Percentiles rank a stretch among this genome's conserved stretches.
These are phyloP conservation scores for Trichopria drosophilae DNA, from an alignment of 2,888 invertebrate genomes.

Conservation along the genomic window DNA sequence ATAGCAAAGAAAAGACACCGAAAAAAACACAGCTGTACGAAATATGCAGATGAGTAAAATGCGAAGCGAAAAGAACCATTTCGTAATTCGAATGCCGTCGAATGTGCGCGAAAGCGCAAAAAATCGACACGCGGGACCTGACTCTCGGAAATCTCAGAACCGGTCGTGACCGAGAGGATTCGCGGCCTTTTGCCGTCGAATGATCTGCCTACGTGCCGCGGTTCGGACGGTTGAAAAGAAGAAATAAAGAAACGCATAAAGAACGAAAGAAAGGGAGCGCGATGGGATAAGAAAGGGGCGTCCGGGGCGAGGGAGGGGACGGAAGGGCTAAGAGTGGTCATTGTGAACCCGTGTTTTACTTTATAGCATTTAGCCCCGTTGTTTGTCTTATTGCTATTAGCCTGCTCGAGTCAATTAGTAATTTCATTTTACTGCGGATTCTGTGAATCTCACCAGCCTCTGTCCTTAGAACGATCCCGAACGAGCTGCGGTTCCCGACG, in stretches of 20 bases:
- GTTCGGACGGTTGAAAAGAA: slow-evolving; percentile 14
- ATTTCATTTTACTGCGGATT: slow-evolving; percentile 58
- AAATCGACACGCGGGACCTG: slow-evolving; percentile 36
- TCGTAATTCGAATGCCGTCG: slow-evolving; percentile 24
- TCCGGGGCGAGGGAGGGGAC: slow-evolving; percentile 2
- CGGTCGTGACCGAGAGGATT: slow-evolving; percentile 48
- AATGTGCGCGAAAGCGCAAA: slow-evolving; percentile 36
- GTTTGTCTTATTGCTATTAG: slow-evolving; percentile 58
- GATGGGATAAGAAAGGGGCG: not conserved
- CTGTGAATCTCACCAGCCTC: slow-evolving; percentile 47
- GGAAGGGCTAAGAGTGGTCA: slow-evolving; percentile 31
- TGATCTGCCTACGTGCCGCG: slow-evolving; percentile 30
- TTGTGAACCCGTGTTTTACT: slow-evolving; percentile 55
- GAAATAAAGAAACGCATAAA: slow-evolving; percentile 24
- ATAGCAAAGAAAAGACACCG: too few relatives aligned
- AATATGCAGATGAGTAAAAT: too few relatives aligned
- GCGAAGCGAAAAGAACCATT: slow-evolving; percentile 23
- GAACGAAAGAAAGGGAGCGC: slow-evolving; percentile 19
- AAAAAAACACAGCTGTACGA: too few relatives aligned
- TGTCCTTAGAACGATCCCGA: slow-evolving; percentile 1
- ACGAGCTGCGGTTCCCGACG: slow-evolving; percentile 7
- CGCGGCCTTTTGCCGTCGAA: slow-evolving; percentile 19
- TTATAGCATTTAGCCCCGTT: slow-evolving; percentile 56
- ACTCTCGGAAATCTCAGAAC: slow-evolving; percentile 47
- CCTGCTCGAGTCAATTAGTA: slow-evolving; percentile 54